Base-by-base conservation (phyloP, 1,140 invertebrate species). In the Drosophila tsacasi region DNA sequence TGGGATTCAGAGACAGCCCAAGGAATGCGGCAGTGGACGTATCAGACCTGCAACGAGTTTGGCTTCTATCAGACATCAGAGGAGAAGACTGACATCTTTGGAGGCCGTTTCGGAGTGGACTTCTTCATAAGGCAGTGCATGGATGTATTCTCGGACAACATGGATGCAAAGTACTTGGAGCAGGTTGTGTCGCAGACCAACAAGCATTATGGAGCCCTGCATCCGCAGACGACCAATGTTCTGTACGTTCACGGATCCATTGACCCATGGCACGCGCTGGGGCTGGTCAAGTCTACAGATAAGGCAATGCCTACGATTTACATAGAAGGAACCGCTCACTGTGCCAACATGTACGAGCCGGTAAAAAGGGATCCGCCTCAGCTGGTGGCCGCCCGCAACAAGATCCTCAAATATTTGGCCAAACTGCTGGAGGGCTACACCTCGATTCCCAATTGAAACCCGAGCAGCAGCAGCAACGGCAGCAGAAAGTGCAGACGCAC, bases 11-110 rank as follows among this genome's bases (percentile, higher is more conserved):
- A 94, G 52, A 89, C 82, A 54, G 92, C 94, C 5, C 94, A 96
- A 93, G 96, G 96, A 92, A 95, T 94, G 68, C 95, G 97, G 1
- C 97, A 98, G 89, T 99, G 98, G 98, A 96, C 95, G n/a, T 99
- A 98, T 91, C 98, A 99, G 93, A 98, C 98, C 0, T 99, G 98
- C 92, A 97, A 96, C 19, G 98, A 99, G 93, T 99, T 99, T 93
- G 98, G 98, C 25, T 99, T 98, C 90, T 99, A 96, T 93, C 98
- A 99, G 94, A 97, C 97, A 0, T 98, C 98, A 0, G 95, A 96
- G 15, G 95, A 94, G 5, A 93, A 94, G 30, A 93, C 95, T 1
- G 95, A 96, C 80, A 95, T 97, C 15, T 99, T 99, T 91, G 96
- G 97, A 1, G 93, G 96, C 83, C 93, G 94, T 15, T 97, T 98